A percentile compares a stretch with the other conserved stretches of the same genome.
These are phyloP conservation scores for Anorthoa munda DNA, from an alignment of 2,888 invertebrate species.

Conservation along the genomic window DNA sequence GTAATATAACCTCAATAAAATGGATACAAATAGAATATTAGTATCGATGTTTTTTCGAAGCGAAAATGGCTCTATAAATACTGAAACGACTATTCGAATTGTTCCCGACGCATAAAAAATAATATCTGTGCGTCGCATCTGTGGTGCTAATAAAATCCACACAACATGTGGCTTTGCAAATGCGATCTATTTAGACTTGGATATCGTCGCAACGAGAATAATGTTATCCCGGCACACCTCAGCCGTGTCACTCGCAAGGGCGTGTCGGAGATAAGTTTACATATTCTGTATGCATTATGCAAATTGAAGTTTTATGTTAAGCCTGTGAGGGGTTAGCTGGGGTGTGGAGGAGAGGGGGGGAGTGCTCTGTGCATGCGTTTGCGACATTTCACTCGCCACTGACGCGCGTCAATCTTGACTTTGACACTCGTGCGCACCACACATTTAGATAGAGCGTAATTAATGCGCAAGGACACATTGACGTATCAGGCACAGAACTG, in stretches of 20 bases:
- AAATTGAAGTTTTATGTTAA: constrained; percentile 90
- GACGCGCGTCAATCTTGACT: constrained; percentile 74
- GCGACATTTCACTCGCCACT: constrained; percentile 79
- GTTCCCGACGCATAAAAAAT: constrained; percentile 68
- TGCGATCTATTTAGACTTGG: constrained; percentile 88
- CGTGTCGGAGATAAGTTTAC: constrained; percentile 90
- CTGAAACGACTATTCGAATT: constrained; percentile 65
- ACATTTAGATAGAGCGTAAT: constrained; percentile 67
- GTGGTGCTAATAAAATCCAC: constrained; percentile 77
- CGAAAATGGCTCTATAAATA: constrained; percentile 66
- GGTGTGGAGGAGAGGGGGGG: constrained; percentile 57
- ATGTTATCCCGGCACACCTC: constrained; percentile 90
- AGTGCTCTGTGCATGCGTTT: constrained; percentile 68
- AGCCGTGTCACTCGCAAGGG: constrained; percentile 88
- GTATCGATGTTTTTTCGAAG: constrained; percentile 52
- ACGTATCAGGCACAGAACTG: constrained; percentile 51
- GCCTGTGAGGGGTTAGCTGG: constrained; percentile 69
- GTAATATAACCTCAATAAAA: constrained; percentile 58
- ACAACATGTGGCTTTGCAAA: constrained; percentile 83
- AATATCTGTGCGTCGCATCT: constrained; percentile 72
- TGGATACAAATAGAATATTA: constrained; percentile 53
- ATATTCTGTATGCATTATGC: constrained; percentile 91
- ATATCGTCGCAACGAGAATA: constrained; percentile 87
- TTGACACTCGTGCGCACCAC: constrained; percentile 68
- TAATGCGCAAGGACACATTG: constrained; percentile 63